Conservation (phyloP, 2,797 vertebrate genomes). For the Sebastes diploproa region DNA sequence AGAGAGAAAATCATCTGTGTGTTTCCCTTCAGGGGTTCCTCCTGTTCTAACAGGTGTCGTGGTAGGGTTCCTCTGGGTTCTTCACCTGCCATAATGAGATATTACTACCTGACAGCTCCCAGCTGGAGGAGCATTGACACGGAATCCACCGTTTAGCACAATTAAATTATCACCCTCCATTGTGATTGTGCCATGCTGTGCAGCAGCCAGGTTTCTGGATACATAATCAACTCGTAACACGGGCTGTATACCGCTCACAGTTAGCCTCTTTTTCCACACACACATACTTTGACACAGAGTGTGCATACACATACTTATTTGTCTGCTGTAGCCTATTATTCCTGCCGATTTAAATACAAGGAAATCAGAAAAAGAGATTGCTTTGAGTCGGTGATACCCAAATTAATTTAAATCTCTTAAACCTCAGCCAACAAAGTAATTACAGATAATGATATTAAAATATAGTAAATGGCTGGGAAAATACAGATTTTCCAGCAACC, state of each 20-base stretch:
- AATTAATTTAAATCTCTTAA: conserved; percentile 54
- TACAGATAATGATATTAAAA: conserved; percentile 72
- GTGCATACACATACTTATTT: background rate
- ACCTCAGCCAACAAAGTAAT: conserved; percentile 58
- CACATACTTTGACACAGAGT: background rate
- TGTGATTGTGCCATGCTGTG: conserved; percentile 88
- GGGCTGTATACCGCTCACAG: conserved; percentile 40
- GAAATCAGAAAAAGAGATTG: background rate
- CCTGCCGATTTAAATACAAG: conserved; percentile 10
- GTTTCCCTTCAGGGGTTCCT: conserved; percentile 78
- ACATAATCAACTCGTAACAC: conserved; percentile 70
- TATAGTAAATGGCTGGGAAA: conserved; percentile 62
- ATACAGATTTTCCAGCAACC: conserved; percentile 54
- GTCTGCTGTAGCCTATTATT: background rate
- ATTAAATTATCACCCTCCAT: conserved; percentile 96
- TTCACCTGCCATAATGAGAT: conserved; percentile 88
- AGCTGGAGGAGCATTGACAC: conserved; percentile 86
- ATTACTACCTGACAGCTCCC: conserved; percentile 93
- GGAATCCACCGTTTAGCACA: conserved; percentile 92
- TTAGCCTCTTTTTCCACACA: conserved; percentile 23
- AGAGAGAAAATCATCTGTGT: conserved; percentile 60
- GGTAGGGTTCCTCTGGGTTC: conserved; percentile 89
- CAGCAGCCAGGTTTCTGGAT: conserved; percentile 77
- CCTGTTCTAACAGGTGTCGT: conserved; percentile 88
- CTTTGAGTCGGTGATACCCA: background rate